A percentile compares a stretch with the other conserved stretches of the same genome.
Evolutionary conservation across 92 coral and sea anemone species (phyloP).

Genomic region (Paramuricea clavata): DNA sequence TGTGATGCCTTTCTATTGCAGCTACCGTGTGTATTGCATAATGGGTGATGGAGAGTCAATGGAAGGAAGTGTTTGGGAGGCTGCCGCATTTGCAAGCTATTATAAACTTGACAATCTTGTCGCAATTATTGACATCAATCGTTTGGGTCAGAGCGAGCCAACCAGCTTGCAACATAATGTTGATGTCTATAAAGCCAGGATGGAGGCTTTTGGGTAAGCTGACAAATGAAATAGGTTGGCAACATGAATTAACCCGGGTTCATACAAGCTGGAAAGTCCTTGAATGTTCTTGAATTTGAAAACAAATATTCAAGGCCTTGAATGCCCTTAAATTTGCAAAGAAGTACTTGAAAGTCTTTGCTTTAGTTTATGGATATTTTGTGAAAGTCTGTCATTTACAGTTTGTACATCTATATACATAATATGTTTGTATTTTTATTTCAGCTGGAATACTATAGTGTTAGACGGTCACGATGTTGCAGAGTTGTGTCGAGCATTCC

Average conservation of each 20-base stretch:
- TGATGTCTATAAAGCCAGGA: conserved; percentile 82
- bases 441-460: conserved; percentile 86
- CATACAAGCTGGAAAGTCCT: too few relatives aligned
- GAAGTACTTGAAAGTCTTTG: too few relatives aligned
- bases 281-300: too few relatives aligned
- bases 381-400: too few relatives aligned
- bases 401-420: too few relatives aligned
- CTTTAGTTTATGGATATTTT: too few relatives aligned
- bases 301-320: too few relatives aligned
- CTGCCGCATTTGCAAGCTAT: conserved; percentile 92
- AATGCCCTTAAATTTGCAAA: too few relatives aligned
- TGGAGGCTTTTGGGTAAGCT: conserved; percentile 95
- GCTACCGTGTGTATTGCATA: conserved; percentile 91
- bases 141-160: conserved; percentile 98
- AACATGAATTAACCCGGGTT: too few relatives aligned
- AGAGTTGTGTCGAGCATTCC: conserved; percentile 82
- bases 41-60: conserved; percentile 97
- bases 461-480: conserved; percentile 94
- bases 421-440: neutral
- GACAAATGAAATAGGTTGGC: too few relatives aligned
- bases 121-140: conserved; percentile 97
- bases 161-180: conserved; percentile 84
- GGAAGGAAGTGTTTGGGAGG: conserved; percentile 98
- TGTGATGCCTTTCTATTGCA: too few relatives aligned
- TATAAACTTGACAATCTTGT: conserved; percentile 94